Evolutionary conservation across 2,797 vertebrate genomes (phyloP).

Genomic region (Intellagama lesueurii): DNA sequence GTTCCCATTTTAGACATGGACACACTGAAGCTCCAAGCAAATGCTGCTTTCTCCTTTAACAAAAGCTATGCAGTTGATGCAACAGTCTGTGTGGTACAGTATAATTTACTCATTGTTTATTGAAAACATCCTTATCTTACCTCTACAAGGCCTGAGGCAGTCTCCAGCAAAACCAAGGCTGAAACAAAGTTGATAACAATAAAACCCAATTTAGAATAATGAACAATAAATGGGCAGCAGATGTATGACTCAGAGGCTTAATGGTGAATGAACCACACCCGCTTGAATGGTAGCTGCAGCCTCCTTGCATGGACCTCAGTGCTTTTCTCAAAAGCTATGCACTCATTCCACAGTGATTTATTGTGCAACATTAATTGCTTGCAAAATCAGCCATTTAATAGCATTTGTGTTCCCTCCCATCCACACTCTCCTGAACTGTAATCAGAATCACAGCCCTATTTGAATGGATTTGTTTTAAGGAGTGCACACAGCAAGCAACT

Average conservation of each 20-base stretch:
- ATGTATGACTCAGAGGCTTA: neutral
- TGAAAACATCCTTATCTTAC: neutral
- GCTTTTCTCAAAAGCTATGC: neutral
- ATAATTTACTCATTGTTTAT: neutral
- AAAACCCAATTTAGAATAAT: neutral
- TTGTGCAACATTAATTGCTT: constrained; percentile 18
- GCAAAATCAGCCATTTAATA: neutral
- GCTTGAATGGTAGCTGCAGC: neutral
- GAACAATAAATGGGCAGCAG: neutral
- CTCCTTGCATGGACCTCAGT: too few relatives aligned
- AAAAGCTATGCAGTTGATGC: neutral
- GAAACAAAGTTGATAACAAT: neutral
- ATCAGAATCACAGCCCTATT: neutral
- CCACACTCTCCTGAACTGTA: neutral
- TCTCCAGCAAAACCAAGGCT: neutral
- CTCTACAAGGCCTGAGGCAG: neutral
- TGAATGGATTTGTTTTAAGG: constrained; percentile 11
- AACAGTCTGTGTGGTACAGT: neutral
- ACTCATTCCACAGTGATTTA: neutral
- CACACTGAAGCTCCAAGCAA: neutral
- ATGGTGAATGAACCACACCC: neutral
- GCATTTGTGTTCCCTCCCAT: neutral
- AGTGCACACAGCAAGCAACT: neutral
- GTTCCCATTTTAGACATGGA: neutral
- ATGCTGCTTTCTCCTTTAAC: neutral